Percentiles rank a stretch among this genome's conserved stretches.
These are phyloP conservation scores for Pantherophis vulpinus DNA, from an alignment of 2,797 vertebrate species.

Conservation along the genomic window DNA sequence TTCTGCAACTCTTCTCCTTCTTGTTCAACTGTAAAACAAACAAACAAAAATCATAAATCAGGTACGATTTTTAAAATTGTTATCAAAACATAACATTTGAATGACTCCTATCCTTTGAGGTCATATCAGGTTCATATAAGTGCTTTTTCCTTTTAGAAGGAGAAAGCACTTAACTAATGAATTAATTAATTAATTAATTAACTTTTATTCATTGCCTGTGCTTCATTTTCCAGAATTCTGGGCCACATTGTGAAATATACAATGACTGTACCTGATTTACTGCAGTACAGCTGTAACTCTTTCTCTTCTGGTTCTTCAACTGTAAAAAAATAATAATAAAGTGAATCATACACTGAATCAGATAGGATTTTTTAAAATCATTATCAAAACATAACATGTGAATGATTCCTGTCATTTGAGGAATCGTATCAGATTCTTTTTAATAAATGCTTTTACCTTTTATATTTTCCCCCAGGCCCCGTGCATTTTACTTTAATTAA, in stretches of 20 bases:
- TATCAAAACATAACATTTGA: background rate
- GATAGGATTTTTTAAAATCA: background rate
- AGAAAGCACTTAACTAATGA: background rate
- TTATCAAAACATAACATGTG: background rate
- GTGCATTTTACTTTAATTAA: too few species aligned
- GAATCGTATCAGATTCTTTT: background rate
- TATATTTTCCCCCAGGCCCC: background rate
- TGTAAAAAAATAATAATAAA: conserved; percentile 18
- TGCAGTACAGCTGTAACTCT: accelerated
- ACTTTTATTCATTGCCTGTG: background rate
- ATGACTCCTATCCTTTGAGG: background rate
- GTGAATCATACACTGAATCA: background rate
- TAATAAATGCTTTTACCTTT: background rate
- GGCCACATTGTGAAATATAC: background rate
- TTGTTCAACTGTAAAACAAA: conserved; percentile 37
- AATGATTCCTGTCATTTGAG: background rate
- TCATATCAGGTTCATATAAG: background rate
- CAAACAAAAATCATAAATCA: background rate
- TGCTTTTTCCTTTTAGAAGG: background rate
- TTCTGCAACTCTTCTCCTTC: conserved; percentile 8
- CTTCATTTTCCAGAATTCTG: background rate
- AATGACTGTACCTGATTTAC: conserved; percentile 40
- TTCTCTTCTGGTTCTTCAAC: conserved; percentile 44
- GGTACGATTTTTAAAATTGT: background rate
- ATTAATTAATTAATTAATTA: background rate